These are phyloP conservation scores for Frankliniella intonsa DNA, from an alignment of 2,888 invertebrate genomes.

Conservation along the genomic window DNA sequence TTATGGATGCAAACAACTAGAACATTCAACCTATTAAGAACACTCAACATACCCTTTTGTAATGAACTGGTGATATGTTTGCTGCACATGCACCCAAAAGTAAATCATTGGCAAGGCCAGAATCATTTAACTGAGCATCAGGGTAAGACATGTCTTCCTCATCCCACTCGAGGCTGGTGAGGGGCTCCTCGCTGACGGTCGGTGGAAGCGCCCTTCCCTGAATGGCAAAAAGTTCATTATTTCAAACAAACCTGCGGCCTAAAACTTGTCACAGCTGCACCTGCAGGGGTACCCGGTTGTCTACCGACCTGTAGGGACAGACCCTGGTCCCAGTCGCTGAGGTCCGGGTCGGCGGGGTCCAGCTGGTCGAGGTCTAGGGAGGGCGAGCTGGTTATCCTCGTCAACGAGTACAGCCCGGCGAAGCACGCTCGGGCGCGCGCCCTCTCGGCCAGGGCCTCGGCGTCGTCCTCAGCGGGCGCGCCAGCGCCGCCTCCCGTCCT, in stretches of 20 bases:
- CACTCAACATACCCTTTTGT: background rate
- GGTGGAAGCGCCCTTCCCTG: background rate
- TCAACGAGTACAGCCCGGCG: conserved; percentile 11
- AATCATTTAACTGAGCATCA: background rate
- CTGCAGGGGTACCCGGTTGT: background rate
- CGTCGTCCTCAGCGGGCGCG: background rate
- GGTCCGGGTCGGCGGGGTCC: background rate
- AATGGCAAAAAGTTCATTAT: background rate
- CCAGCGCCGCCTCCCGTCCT: background rate
- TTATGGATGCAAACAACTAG: too few relatives aligned
- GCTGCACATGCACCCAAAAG: background rate
- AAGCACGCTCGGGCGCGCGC: conserved; percentile 1
- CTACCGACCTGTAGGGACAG: too few relatives aligned
- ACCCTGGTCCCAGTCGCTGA: conserved; percentile 9
- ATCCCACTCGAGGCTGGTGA: conserved; percentile 10
- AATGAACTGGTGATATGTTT: background rate
- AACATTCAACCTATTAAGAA: too few relatives aligned
- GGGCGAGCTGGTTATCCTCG: background rate
- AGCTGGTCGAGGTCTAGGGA: conserved; percentile 2
- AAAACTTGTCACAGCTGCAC: too few relatives aligned
- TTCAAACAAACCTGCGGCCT: too few relatives aligned
- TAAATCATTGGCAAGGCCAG: background rate
- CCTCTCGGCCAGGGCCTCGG: background rate
- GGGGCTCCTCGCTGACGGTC: background rate
- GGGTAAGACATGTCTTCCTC: conserved; percentile 3